Percentiles rank a stretch among this genome's conserved stretches.
Conservation (phyloP, 1,140 invertebrate genomes). For the Olivierus martensii region DNA sequence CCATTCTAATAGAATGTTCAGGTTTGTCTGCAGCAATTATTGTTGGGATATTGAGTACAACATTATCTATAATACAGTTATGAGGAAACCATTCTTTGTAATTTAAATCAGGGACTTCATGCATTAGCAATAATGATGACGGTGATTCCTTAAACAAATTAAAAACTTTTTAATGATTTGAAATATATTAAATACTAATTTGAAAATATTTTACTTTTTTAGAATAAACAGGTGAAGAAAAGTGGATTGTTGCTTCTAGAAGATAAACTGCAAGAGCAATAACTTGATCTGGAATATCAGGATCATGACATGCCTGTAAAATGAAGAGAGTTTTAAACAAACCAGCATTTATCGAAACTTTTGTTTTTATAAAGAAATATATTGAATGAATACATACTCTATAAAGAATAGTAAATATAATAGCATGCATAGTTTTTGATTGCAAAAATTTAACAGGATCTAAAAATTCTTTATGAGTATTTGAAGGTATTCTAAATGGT, state of each 20-base stretch:
- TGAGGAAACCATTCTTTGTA: conserved; percentile 56
- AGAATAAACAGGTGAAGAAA: conserved; percentile 26
- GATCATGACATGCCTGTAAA: conserved; percentile 17
- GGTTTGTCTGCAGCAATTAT: conserved; percentile 44
- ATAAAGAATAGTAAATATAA: conserved; percentile 66
- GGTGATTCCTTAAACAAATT: background rate
- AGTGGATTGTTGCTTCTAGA: conserved; percentile 63
- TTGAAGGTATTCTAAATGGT: conserved; percentile 56
- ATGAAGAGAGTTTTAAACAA: background rate
- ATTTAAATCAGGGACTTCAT: conserved; percentile 41
- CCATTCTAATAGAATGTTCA: conserved; percentile 30
- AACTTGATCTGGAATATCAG: conserved; percentile 53
- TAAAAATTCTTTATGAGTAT: conserved; percentile 47
- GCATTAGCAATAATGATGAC: background rate
- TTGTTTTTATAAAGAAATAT: background rate
- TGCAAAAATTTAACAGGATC: conserved; percentile 53
- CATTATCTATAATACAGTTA: conserved; percentile 62
- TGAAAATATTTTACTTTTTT: background rate
- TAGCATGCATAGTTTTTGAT: conserved; percentile 68
- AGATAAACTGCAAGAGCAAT: conserved; percentile 73
- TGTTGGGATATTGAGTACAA: conserved; percentile 51
- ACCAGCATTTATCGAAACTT: background rate
- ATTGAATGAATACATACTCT: conserved; percentile 34
- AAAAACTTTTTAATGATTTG: background rate
- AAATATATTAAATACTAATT: conserved; percentile 15